These are phyloP conservation scores for Drosophila lowei DNA, from an alignment of 1,140 invertebrate species.

Conservation along the genomic window DNA sequence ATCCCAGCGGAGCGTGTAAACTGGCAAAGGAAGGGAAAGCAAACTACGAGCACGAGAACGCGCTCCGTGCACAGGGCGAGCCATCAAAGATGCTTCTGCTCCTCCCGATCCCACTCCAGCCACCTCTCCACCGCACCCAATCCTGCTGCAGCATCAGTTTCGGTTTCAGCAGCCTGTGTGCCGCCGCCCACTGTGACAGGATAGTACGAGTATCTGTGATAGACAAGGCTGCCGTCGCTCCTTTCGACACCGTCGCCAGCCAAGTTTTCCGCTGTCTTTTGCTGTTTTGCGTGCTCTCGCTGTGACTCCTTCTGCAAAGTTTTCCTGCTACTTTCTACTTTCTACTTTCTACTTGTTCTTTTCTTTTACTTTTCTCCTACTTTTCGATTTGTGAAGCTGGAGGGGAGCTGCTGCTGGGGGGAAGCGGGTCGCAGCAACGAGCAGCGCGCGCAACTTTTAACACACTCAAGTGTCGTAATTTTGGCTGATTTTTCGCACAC, in stretches of 20 bases:
- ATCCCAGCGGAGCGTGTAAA: slow-evolving; percentile 81
- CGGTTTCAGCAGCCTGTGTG: not conserved
- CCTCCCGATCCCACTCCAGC: slow-evolving; percentile 18
- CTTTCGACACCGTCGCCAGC: slow-evolving; percentile 72
- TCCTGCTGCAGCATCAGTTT: slow-evolving; percentile 31
- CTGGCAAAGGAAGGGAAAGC: slow-evolving; percentile 77
- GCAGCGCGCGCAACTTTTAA: slow-evolving; percentile 78
- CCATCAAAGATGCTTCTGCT: slow-evolving; percentile 42
- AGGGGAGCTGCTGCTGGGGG: slow-evolving; percentile 6
- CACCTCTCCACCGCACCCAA: not conserved
- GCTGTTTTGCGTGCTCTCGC: slow-evolving; percentile 71
- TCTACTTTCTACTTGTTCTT: slow-evolving; percentile 60
- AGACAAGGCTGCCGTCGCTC: slow-evolving; percentile 48
- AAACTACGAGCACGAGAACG: slow-evolving; percentile 44
- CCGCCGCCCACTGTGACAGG: not conserved
- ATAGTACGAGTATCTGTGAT: slow-evolving; percentile 30
- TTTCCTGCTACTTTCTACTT: slow-evolving; percentile 75
- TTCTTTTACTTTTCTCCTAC: slow-evolving; percentile 59
- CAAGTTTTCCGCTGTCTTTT: slow-evolving; percentile 78
- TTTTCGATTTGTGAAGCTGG: slow-evolving; percentile 65
- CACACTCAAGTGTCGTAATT: slow-evolving; percentile 81
- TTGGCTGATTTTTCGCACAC: slow-evolving; percentile 80
- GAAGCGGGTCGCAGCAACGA: slow-evolving; percentile 23
- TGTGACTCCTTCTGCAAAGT: slow-evolving; percentile 42
- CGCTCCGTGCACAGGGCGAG: slow-evolving; percentile 10